phyloP scores from a whole-genome alignment of 1,140 invertebrate species.

The Eueides isabella region DNA sequence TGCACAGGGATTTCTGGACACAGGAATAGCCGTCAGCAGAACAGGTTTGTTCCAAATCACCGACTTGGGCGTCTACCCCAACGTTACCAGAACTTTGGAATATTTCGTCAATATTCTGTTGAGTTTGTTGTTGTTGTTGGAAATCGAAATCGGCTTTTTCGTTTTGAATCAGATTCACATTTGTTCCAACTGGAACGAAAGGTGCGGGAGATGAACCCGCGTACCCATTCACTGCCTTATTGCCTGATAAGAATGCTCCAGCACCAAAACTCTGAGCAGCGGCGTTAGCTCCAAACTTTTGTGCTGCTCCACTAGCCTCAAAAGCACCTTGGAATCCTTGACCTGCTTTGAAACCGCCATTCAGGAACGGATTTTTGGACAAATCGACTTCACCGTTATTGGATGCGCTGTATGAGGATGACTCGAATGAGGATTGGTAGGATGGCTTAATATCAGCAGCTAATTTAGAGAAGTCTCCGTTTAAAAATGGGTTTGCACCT shows the following conservation, averaged over 20 bases:
- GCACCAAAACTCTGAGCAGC: conserved; percentile 40
- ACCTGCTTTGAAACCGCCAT: conserved; percentile 44
- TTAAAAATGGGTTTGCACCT: conserved; percentile 70
- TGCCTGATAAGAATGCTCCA: conserved; percentile 39
- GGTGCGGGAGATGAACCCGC: conserved; percentile 63
- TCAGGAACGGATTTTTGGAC: conserved; percentile 56
- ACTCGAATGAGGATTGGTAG: conserved; percentile 55
- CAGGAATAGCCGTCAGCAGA: conserved; percentile 82
- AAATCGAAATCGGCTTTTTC: conserved; percentile 63
- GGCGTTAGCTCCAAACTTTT: conserved; percentile 19
- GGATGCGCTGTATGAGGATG: conserved; percentile 48
- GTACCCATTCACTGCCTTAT: conserved; percentile 51
- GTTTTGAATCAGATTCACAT: conserved; percentile 68
- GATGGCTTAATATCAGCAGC: conserved; percentile 41
- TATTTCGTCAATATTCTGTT: conserved; percentile 60
- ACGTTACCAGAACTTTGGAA: conserved; percentile 63
- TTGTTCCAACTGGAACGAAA: conserved; percentile 54
- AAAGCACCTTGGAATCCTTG: conserved; percentile 34
- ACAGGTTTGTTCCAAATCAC: conserved; percentile 77
- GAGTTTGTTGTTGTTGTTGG: conserved; percentile 58
- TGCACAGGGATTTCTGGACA: conserved; percentile 82
- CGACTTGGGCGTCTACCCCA: conserved; percentile 43
- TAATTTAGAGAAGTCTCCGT: conserved; percentile 65
- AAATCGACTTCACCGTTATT: conserved; percentile 53
- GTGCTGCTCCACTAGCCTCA: conserved; percentile 20